A percentile compares a stretch with the other conserved stretches of the same genome.
Conservation (phyloP, 1,140 invertebrate species). For the Atta cephalotes region DNA sequence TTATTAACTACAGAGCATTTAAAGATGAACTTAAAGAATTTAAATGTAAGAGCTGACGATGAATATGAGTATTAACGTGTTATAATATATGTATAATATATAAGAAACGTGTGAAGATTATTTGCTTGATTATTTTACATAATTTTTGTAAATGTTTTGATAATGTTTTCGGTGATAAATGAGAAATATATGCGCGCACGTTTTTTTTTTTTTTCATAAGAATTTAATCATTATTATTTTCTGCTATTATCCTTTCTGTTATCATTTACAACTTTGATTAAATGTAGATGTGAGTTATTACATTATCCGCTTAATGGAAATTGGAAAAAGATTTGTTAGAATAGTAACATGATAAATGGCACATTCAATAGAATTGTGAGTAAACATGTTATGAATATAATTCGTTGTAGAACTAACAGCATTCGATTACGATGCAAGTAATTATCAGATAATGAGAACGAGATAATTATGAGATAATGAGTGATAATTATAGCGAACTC, state of each 20-base stretch:
- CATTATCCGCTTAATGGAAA: background rate
- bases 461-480: conserved; percentile 29
- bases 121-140: conserved; percentile 10
- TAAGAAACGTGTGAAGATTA: conserved; percentile 1
- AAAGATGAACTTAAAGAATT: no score
- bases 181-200: no score
- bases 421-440: conserved; percentile 10
- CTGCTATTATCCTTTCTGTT: background rate
- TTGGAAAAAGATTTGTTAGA: background rate
- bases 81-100: background rate
- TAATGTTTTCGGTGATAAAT: background rate
- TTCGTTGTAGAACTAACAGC: background rate
- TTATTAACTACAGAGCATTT: no score
- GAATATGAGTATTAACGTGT: background rate
- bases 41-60: no score
- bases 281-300: background rate
- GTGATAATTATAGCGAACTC: background rate
- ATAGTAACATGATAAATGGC: no score
- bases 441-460: conserved; percentile 3
- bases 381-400: background rate
- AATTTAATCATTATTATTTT: conserved; percentile 3
- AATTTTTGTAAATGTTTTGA: background rate
- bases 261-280: background rate
- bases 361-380: background rate
- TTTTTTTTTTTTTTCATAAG: background rate